Evolutionary conservation across 2,888 invertebrate species (phyloP).

Genomic region (Eupithecia inturbata): DNA sequence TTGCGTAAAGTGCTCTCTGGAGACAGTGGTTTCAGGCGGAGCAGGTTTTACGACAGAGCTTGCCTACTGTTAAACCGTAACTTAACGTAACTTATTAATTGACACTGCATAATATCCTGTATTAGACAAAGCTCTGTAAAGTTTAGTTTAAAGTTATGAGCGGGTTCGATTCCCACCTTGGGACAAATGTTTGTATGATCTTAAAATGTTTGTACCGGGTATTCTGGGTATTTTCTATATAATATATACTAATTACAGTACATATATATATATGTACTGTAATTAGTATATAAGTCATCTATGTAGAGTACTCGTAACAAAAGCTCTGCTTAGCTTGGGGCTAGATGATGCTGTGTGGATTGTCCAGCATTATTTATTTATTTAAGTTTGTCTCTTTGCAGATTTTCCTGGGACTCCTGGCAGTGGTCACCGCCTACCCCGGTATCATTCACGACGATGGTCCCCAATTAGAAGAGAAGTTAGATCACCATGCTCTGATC

Average conservation of each 20-base stretch:
- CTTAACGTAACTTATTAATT: constrained; percentile 38
- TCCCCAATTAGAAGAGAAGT: constrained; percentile 71
- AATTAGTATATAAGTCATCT: too few relatives aligned
- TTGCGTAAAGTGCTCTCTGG: constrained; percentile 61
- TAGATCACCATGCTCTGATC: constrained; percentile 70
- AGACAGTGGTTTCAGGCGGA: constrained; percentile 55
- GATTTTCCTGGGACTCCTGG: constrained; percentile 80
- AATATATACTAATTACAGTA: too few relatives aligned
- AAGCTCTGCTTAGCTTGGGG: too few relatives aligned
- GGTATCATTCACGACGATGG: constrained; percentile 76
- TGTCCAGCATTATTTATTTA: too few relatives aligned
- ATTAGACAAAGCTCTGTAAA: not conserved
- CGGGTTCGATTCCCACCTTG: too few relatives aligned
- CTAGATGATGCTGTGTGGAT: too few relatives aligned
- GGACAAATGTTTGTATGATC: too few relatives aligned
- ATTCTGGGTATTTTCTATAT: too few relatives aligned
- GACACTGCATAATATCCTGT: constrained; percentile 14
- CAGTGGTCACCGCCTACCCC: constrained; percentile 75
- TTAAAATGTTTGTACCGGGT: too few relatives aligned
- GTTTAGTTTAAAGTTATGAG: not conserved
- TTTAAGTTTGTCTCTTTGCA: constrained; percentile 53
- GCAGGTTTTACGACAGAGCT: constrained; percentile 53
- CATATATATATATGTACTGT: too few relatives aligned
- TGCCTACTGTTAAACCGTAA: constrained; percentile 37
- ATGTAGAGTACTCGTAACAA: too few relatives aligned